phyloP scores from a whole-genome alignment of 2,113 vertebrate species.

The Chloropsis cyanopogon region DNA sequence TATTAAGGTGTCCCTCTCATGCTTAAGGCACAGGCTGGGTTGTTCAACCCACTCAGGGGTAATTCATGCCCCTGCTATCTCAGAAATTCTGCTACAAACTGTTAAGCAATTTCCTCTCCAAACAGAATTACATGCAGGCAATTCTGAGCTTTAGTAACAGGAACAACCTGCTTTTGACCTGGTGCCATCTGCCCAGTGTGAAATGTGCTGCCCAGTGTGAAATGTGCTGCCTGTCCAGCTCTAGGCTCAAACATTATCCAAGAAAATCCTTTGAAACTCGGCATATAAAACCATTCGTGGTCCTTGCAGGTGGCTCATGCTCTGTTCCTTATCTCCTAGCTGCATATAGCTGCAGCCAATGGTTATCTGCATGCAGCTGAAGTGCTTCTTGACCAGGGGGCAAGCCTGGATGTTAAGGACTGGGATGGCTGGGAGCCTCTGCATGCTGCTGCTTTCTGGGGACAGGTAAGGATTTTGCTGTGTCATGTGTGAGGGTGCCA shows the following conservation, averaged over 20 bases:
- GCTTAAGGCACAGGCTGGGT: no score
- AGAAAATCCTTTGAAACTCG: not conserved
- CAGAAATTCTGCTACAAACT: no score
- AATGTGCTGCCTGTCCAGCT: not conserved
- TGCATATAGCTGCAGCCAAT: conserved; percentile 93
- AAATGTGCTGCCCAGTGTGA: not conserved
- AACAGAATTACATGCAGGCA: not conserved
- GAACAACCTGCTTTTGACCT: not conserved
- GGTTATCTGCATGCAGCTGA: conserved; percentile 92
- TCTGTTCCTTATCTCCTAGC: conserved; percentile 70
- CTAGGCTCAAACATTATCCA: not conserved
- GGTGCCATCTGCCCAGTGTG: not conserved
- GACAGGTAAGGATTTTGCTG: conserved; percentile 80
- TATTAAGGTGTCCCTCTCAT: no score
- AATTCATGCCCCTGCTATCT: no score
- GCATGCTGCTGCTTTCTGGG: conserved; percentile 96
- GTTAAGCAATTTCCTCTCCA: not conserved
- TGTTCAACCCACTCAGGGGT: no score
- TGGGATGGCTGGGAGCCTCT: conserved; percentile 94
- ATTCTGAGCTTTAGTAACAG: not conserved
- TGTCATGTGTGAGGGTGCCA: not conserved
- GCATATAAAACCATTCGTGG: not conserved
- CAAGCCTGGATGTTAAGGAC: conserved; percentile 86
- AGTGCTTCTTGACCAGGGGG: conserved; percentile 90
- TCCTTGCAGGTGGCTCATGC: not conserved